Evolutionary conservation across 1,140 invertebrate species (phyloP).

Genomic region (Drosophila kikkawai): DNA sequence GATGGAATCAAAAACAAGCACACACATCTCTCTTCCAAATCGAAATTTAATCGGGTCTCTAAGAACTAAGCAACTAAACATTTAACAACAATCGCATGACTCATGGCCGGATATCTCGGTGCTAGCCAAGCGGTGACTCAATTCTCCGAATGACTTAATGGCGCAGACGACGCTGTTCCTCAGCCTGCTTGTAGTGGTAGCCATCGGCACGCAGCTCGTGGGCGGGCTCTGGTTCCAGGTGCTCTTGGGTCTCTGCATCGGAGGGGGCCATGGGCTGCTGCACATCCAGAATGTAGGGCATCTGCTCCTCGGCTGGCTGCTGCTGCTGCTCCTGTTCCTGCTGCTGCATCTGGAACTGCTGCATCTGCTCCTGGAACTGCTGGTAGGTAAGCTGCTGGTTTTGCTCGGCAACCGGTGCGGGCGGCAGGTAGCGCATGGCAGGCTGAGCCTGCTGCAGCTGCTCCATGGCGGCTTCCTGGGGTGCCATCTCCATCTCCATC

Average conservation of each 20-base stretch:
- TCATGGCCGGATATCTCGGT: constrained; percentile 6
- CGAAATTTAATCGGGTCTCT: constrained; percentile 46
- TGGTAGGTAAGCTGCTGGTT: constrained; percentile 68
- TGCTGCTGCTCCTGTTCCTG: constrained; percentile 27
- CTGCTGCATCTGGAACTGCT: constrained; percentile 30
- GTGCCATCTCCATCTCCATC: constrained; percentile 43
- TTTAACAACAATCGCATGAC: constrained; percentile 60
- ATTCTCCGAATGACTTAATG: constrained; percentile 45
- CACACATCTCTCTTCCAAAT: constrained; percentile 14
- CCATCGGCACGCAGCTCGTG: constrained; percentile 75
- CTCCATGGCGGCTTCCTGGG: constrained; percentile 20
- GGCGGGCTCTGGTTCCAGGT: constrained; percentile 62
- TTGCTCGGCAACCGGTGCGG: constrained; percentile 34
- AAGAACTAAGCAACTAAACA: constrained; percentile 58
- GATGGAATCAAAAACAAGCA: background rate
- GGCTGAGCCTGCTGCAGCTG: constrained; percentile 39
- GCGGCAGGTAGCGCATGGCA: constrained; percentile 57
- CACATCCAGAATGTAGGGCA: constrained; percentile 70
- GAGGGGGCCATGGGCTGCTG: constrained; percentile 73
- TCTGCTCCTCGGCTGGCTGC: constrained; percentile 41
- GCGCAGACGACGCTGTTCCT: constrained; percentile 62
- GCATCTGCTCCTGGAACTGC: constrained; percentile 70
- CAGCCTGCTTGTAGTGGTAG: constrained; percentile 73
- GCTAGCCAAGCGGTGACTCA: constrained; percentile 26
- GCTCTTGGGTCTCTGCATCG: constrained; percentile 57